phyloP scores from a whole-genome alignment of 2,888 invertebrate species.

The Rhodophaea formosa region DNA sequence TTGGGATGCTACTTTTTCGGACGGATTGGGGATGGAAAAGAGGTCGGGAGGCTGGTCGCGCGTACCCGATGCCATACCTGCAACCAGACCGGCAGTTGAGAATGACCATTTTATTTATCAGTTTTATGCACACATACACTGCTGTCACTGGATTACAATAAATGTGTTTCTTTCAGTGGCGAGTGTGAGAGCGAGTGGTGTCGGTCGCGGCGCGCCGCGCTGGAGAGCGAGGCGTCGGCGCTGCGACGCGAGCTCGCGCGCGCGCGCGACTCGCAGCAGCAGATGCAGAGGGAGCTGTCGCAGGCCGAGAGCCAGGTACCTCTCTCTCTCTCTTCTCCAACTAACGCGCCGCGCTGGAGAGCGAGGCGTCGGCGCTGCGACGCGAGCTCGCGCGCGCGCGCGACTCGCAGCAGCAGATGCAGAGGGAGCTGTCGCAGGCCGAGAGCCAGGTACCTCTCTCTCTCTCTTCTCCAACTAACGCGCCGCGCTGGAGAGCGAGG shows the following conservation, averaged over 20 bases:
- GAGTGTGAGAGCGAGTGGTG: constrained; percentile 74
- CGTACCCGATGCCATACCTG: too few relatives aligned
- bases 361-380: constrained; percentile 71
- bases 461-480: too few relatives aligned
- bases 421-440: constrained; percentile 51
- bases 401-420: constrained; percentile 46
- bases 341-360: constrained; percentile 74
- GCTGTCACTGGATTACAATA: too few relatives aligned
- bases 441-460: constrained; percentile 49
- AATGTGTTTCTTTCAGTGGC: constrained; percentile 37
- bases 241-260: constrained; percentile 79
- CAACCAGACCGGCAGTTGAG: too few relatives aligned
- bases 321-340: too few relatives aligned
- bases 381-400: constrained; percentile 67
- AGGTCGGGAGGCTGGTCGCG: too few relatives aligned
- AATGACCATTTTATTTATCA: too few relatives aligned
- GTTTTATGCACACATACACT: too few relatives aligned
- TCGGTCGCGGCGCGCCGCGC: constrained; percentile 80
- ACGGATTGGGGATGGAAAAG: too few relatives aligned
- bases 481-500: constrained; percentile 68
- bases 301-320: constrained; percentile 56
- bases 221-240: constrained; percentile 58
- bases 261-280: constrained; percentile 45
- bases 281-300: constrained; percentile 51
- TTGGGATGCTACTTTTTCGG: too few relatives aligned